Percentiles rank a stretch among this genome's conserved stretches.
These are phyloP conservation scores for Esox lucius DNA, from an alignment of 2,797 vertebrate genomes.

Conservation along the genomic window DNA sequence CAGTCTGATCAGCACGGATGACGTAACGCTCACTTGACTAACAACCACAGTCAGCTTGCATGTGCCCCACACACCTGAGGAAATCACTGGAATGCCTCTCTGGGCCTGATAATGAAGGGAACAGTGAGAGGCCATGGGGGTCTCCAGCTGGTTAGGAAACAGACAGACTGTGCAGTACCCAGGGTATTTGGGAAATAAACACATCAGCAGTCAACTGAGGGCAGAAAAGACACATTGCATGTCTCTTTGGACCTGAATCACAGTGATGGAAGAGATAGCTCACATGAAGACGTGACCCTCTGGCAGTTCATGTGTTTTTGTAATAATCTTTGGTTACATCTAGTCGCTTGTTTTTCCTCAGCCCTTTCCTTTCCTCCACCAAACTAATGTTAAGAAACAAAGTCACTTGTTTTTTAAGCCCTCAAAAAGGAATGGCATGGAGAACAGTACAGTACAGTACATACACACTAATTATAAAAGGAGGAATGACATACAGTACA, in stretches of 20 bases:
- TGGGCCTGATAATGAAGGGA: conserved; percentile 41
- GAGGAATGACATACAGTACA: background rate
- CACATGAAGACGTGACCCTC: background rate
- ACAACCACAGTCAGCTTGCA: no score
- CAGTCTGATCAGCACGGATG: no score
- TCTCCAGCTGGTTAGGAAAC: conserved; percentile 56
- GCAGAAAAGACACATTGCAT: conserved; percentile 22
- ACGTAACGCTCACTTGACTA: no score
- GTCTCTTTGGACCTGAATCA: conserved; percentile 5
- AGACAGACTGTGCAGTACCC: conserved; percentile 54
- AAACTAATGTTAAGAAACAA: background rate
- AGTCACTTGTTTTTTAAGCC: background rate
- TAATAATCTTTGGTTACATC: background rate
- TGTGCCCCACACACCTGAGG: no score
- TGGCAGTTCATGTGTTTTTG: background rate
- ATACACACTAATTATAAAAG: background rate
- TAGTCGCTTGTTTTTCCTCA: background rate
- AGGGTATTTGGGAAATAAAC: conserved; percentile 54
- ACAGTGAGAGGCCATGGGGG: conserved; percentile 44
- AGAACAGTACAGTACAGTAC: background rate
- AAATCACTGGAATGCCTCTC: conserved; percentile 25
- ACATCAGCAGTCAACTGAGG: conserved; percentile 55
- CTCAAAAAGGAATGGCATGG: background rate
- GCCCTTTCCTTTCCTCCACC: background rate
- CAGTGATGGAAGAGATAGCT: background rate